Evolutionary conservation across 2,888 invertebrate species (phyloP), one percentile per base, ranked within the genome.

Genomic region (Lissonota sp.): DNA sequence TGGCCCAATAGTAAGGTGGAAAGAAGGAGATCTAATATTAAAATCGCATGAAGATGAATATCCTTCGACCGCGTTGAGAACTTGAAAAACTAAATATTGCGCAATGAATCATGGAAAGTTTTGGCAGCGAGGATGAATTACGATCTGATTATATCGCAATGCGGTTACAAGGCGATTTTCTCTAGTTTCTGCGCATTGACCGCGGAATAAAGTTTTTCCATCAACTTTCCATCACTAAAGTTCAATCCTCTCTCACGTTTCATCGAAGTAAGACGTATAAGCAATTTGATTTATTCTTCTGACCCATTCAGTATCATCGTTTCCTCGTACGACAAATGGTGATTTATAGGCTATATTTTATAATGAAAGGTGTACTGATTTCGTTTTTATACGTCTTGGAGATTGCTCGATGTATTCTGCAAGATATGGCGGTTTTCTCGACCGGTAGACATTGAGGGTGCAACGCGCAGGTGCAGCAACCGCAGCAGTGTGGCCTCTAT

Each of bases 11-110:
- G 69, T n/a, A 70, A 77, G 57, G 80, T 37, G 39, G 77, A 67
- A 79, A 83, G 86, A 84, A 80, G 79, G 74, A 57, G 72, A 74
- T 67, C 79, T 74, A 81, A 86, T 87, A 89, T 90, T 89, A 90
- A 89, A 88, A 86, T 85, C 72, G 83, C 88, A 90, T 86, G 88
- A 90, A 90, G 89, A 90, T 89, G 86, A 90, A 90, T 89, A 85
- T 85, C 74, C 26, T 74, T 66, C 70, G 85, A 72, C 64, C 14
- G 84, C 10, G 74, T 67, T 79, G 69, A 71, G 72, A 88, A 87
- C 83, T 87, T 86, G 86, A 83, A 84, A 83, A 88, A 87, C 84
- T 84, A 85, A 84, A 81, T 86, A 86, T 85, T 83, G 83, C 85
- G 82, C 75, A 82, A 84, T 87, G 83, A 86, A 88, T 88, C 85